phyloP scores from a whole-genome alignment of 1,140 invertebrate species.

The Cylas formicarius region DNA sequence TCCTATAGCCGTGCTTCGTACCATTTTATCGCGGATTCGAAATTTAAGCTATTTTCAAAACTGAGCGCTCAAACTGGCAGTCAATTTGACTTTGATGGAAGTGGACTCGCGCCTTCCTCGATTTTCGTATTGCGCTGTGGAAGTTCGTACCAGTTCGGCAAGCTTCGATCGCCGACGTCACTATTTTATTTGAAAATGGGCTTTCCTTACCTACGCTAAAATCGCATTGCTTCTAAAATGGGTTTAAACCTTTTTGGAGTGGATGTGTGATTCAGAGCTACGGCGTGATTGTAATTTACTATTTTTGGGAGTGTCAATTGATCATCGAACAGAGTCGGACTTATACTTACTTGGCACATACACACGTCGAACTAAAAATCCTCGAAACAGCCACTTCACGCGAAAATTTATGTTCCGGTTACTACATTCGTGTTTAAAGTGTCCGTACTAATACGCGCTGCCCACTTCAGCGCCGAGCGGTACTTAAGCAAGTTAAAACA shows the following conservation, averaged over 20 bases:
- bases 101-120: conserved; percentile 7
- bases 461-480: no score
- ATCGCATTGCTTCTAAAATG: background rate
- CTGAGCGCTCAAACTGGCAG: conserved; percentile 1
- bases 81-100: conserved; percentile 10
- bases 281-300: no score
- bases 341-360: no score
- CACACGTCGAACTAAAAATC: no score
- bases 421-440: no score
- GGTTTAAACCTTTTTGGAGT: background rate
- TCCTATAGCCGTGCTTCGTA: conserved; percentile 71
- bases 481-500: no score
- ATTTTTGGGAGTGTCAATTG: no score
- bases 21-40: conserved; percentile 50
- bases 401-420: no score
- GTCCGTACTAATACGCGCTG: no score
- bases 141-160: background rate
- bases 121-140: background rate
- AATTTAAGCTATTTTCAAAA: background rate
- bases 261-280: no score
- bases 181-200: background rate
- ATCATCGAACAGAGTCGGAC: no score
- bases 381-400: no score
- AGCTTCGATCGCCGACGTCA: background rate
- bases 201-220: background rate